Percentiles rank a stretch among this genome's conserved stretches.
phyloP scores from a whole-genome alignment of 2,888 invertebrate species.

The Aquatica leii region DNA sequence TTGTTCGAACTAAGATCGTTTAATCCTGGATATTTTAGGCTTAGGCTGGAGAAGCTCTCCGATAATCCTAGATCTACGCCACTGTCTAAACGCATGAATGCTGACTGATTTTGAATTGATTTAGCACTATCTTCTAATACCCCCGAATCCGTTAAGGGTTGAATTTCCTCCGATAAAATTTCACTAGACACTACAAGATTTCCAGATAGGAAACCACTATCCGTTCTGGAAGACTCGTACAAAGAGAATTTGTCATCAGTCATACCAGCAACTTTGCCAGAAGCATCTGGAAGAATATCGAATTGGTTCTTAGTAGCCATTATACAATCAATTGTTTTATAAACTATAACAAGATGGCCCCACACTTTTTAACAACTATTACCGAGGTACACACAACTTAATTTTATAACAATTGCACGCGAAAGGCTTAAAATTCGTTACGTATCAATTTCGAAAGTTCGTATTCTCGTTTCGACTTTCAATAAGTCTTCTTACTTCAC shows the following conservation, averaged over 20 bases:
- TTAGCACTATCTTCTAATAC: constrained; percentile 22
- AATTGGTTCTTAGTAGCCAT: constrained; percentile 33
- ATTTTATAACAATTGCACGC: neutral
- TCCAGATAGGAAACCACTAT: constrained; percentile 58
- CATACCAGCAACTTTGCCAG: constrained; percentile 45
- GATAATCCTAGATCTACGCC: constrained; percentile 69
- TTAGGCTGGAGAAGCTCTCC: constrained; percentile 70
- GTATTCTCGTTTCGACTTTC: constrained; percentile 29
- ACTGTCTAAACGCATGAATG: constrained; percentile 70
- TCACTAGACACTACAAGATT: constrained; percentile 53
- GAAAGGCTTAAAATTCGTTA: constrained; percentile 16
- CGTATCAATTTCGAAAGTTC: constrained; percentile 30
- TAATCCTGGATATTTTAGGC: constrained; percentile 59
- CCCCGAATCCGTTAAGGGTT: constrained; percentile 32
- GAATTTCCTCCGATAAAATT: constrained; percentile 48
- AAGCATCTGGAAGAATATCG: constrained; percentile 51
- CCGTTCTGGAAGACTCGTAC: constrained; percentile 50
- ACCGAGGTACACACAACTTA: neutral
- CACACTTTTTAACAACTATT: constrained; percentile 11
- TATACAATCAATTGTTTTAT: constrained; percentile 5
- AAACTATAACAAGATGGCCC: constrained; percentile 36
- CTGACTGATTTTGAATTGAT: constrained; percentile 12
- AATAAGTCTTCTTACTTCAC: constrained; percentile 4
- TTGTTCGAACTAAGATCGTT: constrained; percentile 54
- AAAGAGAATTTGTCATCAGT: constrained; percentile 48